A percentile compares a stretch with the other conserved stretches of the same genome.
phyloP scores from a whole-genome alignment of 2,888 invertebrate genomes.

The Philereme vetulata region DNA sequence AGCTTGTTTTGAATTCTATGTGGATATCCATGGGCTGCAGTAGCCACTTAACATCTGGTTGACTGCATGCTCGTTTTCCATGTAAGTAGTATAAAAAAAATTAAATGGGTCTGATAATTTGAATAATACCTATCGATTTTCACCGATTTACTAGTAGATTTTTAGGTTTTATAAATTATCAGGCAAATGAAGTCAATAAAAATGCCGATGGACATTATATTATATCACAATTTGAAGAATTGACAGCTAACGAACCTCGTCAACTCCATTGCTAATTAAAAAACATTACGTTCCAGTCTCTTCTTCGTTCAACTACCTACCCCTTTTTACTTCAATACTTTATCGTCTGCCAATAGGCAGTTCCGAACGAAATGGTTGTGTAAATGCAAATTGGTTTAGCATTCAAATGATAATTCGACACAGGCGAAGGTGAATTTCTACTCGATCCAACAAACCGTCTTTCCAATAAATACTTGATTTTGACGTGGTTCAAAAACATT shows the following conservation, averaged over 20 bases:
- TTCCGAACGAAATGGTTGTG: slow-evolving; percentile 60
- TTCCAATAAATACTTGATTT: slow-evolving; percentile 52
- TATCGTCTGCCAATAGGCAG: slow-evolving; percentile 39
- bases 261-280: background rate
- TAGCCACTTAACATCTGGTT: no score
- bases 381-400: slow-evolving; percentile 73
- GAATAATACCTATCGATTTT: no score
- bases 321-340: slow-evolving; percentile 19
- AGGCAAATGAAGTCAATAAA: no score
- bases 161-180: no score
- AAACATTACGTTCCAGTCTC: background rate
- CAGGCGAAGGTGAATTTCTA: slow-evolving; percentile 56
- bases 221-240: no score
- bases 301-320: background rate
- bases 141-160: no score
- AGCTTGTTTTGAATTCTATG: no score
- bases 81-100: no score
- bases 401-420: slow-evolving; percentile 74
- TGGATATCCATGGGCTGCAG: no score
- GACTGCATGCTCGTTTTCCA: no score
- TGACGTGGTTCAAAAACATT: slow-evolving; percentile 34
- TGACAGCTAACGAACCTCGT: background rate
- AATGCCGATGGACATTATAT: no score
- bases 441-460: slow-evolving; percentile 44
- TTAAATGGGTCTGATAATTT: no score